Evolutionary conservation across 2,797 vertebrate species (phyloP), one percentile per base, ranked within the genome.

Genomic region (Odontamblyopus rebecca): DNA sequence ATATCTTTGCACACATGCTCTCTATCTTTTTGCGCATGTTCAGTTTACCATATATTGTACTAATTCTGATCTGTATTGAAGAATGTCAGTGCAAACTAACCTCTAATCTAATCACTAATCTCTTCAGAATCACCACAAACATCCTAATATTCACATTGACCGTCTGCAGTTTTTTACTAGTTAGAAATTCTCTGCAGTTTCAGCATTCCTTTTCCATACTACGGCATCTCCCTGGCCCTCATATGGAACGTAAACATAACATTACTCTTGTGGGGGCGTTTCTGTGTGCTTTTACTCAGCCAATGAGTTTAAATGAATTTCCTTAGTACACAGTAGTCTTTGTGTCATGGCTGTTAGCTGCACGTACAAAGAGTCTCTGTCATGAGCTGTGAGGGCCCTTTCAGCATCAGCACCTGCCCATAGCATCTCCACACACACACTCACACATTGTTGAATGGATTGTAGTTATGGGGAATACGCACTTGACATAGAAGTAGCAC

Each of bases 231-330:
- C 41, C 32, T 27, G 62, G 15, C 74, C 30, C 23, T 59, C 63
- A 30, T 59, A 62, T 72, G 57, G 67, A 35, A 30, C 41, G 60
- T 19, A 57, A 69, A 75, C 71, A 35, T 61, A 57, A 15, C 50
- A 44, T 70, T 27, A 63, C 26, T 74, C 29, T 59, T 72, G 26
- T 60, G 44, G 70, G 44, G 66, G 35, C 57, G 68, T 66, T 68
- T 65, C 18, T 62, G 68, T 68, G 72, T 60, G 23, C 70, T 68
- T 76, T 77, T 79, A 74, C 75, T 70, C 69, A 41, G 50, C 61
- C 69, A 75, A 88, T 89, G 80, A 84, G 82, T 60, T 75, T 81
- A 85, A 90, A 90, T 89, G 88, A 93, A 90, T 92, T 89, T 89
- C 60, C 67, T 70, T 67, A 81, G 78, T 26, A 92, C 90, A 92